Conservation (phyloP, 2,888 invertebrate species). For the Phoenoteleia sp. region DNA sequence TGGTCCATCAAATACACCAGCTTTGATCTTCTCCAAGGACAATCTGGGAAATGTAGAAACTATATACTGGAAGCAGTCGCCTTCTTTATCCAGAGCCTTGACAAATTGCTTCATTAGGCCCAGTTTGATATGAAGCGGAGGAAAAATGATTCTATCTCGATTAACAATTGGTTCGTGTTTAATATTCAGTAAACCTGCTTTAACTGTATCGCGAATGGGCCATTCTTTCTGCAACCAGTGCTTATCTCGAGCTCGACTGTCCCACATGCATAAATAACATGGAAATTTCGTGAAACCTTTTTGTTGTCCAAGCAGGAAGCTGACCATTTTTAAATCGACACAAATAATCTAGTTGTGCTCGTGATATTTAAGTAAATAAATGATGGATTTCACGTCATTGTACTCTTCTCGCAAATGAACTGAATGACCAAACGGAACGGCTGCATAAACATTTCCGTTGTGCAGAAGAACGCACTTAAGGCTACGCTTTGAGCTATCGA, state of each 20-base stretch:
- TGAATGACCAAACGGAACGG: background rate
- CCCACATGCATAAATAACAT: slow-evolving; percentile 69
- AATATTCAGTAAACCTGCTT: slow-evolving; percentile 29
- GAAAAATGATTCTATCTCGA: slow-evolving; percentile 18
- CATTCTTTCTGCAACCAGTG: background rate
- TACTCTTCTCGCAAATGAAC: background rate
- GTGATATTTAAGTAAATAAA: background rate
- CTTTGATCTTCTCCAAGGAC: slow-evolving; percentile 47
- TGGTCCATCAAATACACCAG: slow-evolving; percentile 54
- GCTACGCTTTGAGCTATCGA: background rate
- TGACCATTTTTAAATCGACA: slow-evolving; percentile 59
- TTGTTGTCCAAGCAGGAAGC: slow-evolving; percentile 59
- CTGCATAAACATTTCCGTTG: background rate
- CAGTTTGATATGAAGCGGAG: slow-evolving; percentile 52
- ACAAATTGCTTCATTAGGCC: no score
- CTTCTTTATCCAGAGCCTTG: slow-evolving; percentile 35
- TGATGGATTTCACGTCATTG: background rate
- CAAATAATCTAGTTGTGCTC: slow-evolving; percentile 52
- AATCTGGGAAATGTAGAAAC: slow-evolving; percentile 29
- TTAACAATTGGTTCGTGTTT: slow-evolving; percentile 16
- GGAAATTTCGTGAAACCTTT: slow-evolving; percentile 52
- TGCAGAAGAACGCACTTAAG: background rate
- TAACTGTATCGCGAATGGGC: background rate
- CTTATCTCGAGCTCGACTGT: background rate
- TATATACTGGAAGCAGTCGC: slow-evolving; percentile 44